Conservation (phyloP, 2,797 vertebrate genomes). For the Scleropages formosus region DNA sequence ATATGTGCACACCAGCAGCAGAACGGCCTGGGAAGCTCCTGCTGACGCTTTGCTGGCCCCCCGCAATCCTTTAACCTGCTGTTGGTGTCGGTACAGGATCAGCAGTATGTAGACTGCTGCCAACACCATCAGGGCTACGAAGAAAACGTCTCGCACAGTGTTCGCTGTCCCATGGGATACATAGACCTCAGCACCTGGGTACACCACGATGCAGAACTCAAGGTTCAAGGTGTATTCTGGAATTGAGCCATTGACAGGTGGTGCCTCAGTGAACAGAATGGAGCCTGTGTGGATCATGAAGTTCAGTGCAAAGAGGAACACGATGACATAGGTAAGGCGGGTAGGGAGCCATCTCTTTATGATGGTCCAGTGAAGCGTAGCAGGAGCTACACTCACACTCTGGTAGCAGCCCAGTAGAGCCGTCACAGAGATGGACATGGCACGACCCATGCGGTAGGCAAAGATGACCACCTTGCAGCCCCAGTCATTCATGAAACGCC, state of each 20-base stretch:
- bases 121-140: constrained; percentile 39
- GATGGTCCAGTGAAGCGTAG: constrained; percentile 4
- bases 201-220: constrained; percentile 45
- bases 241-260: constrained; percentile 31
- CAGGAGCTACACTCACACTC: constrained; percentile 36
- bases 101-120: too few relatives aligned
- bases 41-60: too few relatives aligned
- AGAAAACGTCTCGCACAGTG: constrained; percentile 37
- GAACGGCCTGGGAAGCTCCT: constrained; percentile 42
- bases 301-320: constrained; percentile 36
- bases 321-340: constrained; percentile 21
- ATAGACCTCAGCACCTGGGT: constrained; percentile 31
- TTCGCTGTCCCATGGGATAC: constrained; percentile 32
- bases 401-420: constrained; percentile 47
- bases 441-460: too few relatives aligned
- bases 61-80: too few relatives aligned
- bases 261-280: constrained; percentile 29
- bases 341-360: constrained; percentile 24
- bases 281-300: background rate
- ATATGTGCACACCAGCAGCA: constrained; percentile 43
- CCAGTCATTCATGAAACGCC: constrained; percentile 25
- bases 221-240: constrained; percentile 38
- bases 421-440: constrained; percentile 46
- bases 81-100: too few relatives aligned
- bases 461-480: constrained; percentile 41